phyloP scores from a whole-genome alignment of 1,140 invertebrate genomes.

The Phenacoccus solenopsis region DNA sequence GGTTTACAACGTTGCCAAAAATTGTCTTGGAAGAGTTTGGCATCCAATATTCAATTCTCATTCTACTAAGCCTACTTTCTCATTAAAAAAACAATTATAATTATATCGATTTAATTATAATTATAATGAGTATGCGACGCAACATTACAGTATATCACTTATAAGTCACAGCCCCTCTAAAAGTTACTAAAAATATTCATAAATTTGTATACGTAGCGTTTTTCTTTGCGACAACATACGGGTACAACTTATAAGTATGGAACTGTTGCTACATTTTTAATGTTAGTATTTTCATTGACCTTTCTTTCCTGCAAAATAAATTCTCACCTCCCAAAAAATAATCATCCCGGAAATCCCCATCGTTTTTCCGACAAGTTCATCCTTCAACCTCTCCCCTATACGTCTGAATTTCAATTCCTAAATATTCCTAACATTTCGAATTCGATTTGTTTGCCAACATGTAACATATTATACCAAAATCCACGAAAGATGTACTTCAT shows the following conservation, averaged over 20 bases:
- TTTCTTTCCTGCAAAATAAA: constrained; percentile 68
- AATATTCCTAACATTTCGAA: background rate
- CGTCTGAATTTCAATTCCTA: background rate
- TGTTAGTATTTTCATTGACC: constrained; percentile 57
- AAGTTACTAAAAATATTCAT: too few relatives aligned
- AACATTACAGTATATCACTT: background rate
- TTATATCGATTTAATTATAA: too few relatives aligned
- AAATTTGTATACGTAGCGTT: too few relatives aligned
- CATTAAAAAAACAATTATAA: too few relatives aligned
- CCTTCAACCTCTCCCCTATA: background rate
- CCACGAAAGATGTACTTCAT: background rate
- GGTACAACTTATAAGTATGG: constrained; percentile 21
- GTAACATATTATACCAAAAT: background rate
- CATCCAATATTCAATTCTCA: too few relatives aligned
- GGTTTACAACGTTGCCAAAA: too few relatives aligned
- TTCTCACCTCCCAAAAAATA: constrained; percentile 30
- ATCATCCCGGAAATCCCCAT: background rate
- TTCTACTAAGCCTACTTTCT: too few relatives aligned
- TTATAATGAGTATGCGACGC: too few relatives aligned
- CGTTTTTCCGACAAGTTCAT: background rate
- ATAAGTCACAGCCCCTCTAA: background rate
- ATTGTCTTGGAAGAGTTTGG: too few relatives aligned
- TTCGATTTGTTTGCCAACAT: background rate
- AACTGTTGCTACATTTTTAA: constrained; percentile 42
- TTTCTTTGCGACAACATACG: background rate